Percentiles rank a stretch among this genome's conserved stretches.
phyloP scores from a whole-genome alignment of 2,888 invertebrate genomes.

The Camptogramma bilineatum region DNA sequence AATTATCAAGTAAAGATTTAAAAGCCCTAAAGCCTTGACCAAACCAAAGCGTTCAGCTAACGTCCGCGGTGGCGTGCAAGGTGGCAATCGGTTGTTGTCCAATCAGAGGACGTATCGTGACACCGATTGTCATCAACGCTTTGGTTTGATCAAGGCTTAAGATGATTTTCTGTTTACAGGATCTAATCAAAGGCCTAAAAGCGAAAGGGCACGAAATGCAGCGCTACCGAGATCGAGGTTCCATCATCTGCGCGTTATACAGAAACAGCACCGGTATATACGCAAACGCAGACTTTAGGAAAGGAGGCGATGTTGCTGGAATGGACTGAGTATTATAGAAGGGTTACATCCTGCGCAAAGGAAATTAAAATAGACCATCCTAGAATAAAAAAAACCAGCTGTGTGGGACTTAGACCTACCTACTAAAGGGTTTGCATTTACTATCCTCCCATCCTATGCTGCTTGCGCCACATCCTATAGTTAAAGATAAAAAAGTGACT shows the following conservation, averaged over 20 bases:
- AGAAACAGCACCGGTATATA: slow-evolving; percentile 87
- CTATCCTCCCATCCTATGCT: too few species aligned
- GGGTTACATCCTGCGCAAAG: neutral
- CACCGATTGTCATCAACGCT: too few species aligned
- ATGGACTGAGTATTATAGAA: slow-evolving; percentile 69
- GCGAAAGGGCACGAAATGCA: slow-evolving; percentile 88
- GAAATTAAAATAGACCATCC: neutral
- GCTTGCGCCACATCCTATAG: too few species aligned
- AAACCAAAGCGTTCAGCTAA: too few species aligned
- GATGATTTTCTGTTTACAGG: slow-evolving; percentile 66
- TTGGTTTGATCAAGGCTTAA: neutral
- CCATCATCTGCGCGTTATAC: slow-evolving; percentile 89
- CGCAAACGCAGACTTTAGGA: slow-evolving; percentile 93
- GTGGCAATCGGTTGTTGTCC: too few species aligned
- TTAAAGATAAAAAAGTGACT: too few species aligned
- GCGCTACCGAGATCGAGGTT: slow-evolving; percentile 87
- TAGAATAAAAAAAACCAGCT: neutral
- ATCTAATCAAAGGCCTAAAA: slow-evolving; percentile 87
- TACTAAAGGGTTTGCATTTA: too few species aligned
- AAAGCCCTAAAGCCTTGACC: too few species aligned
- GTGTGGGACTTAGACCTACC: too few species aligned
- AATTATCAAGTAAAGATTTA: too few species aligned
- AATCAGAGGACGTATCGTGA: too few species aligned
- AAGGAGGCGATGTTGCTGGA: slow-evolving; percentile 92
- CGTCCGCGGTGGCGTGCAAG: too few species aligned